These are phyloP conservation scores for Peromyscus californicus DNA, from an alignment of 2,113 vertebrate genomes.

Conservation along the genomic window DNA sequence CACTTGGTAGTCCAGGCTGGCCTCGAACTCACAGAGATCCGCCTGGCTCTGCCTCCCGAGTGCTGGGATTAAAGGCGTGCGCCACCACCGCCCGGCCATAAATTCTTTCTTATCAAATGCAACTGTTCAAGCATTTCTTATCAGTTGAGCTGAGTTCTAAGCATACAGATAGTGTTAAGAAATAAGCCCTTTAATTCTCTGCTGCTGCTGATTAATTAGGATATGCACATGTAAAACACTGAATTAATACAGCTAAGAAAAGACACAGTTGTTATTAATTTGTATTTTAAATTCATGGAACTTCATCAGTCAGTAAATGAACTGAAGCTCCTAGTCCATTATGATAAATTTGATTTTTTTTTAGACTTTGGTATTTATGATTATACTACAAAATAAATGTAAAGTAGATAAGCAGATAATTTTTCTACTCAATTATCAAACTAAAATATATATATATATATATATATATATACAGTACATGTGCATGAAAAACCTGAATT, in stretches of 20 bases:
- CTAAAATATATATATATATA: background rate
- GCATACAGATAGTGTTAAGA: background rate
- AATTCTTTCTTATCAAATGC: slow-evolving; percentile 14
- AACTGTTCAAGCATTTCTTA: background rate
- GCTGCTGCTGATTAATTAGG: background rate
- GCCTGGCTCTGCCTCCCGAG: no score
- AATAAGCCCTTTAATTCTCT: slow-evolving; percentile 45
- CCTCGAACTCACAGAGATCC: no score
- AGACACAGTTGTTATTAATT: background rate
- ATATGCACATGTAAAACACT: background rate
- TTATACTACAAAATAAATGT: background rate
- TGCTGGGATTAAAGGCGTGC: no score
- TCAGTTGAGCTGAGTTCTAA: slow-evolving; percentile 22
- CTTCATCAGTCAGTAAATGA: slow-evolving; percentile 3
- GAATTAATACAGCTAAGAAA: background rate
- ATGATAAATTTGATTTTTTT: slow-evolving; percentile 26
- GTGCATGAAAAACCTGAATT: background rate
- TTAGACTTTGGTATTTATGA: background rate
- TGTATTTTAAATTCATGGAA: background rate
- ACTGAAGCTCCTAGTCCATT: background rate
- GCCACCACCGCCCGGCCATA: no score
- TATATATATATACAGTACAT: background rate
- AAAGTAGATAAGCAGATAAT: slow-evolving; percentile 17
- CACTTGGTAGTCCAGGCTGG: no score
- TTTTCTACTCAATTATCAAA: slow-evolving; percentile 46